Conservation (phyloP, 2,888 invertebrate genomes). For the Diaprepes abbreviatus region DNA sequence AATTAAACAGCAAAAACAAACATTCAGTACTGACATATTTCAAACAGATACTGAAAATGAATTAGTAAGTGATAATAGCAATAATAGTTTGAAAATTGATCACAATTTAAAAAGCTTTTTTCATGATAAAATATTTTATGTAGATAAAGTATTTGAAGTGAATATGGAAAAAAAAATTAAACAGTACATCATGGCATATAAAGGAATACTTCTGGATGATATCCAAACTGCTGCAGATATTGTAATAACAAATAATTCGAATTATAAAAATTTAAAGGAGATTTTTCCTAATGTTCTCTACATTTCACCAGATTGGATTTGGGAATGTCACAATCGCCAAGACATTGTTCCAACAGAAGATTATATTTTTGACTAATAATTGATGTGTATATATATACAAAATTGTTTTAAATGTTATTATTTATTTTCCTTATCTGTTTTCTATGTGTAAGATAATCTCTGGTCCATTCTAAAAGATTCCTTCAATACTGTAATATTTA, state of each 20-base stretch:
- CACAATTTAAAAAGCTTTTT: constrained; percentile 68
- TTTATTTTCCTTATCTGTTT: too few species aligned
- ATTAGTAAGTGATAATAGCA: background rate
- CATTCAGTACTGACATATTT: constrained; percentile 10
- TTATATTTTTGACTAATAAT: constrained; percentile 39
- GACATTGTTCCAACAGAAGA: constrained; percentile 55
- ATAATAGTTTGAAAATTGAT: constrained; percentile 30
- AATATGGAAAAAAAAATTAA: constrained; percentile 61
- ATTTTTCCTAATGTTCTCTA: constrained; percentile 58
- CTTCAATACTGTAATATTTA: too few species aligned
- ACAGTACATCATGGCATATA: constrained; percentile 75
- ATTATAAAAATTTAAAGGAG: constrained; percentile 55
- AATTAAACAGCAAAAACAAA: constrained; percentile 52
- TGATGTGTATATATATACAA: too few species aligned
- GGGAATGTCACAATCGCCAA: constrained; percentile 71
- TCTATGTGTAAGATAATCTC: too few species aligned
- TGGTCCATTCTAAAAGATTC: too few species aligned
- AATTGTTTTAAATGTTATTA: too few species aligned
- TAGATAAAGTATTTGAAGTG: constrained; percentile 65
- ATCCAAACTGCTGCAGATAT: constrained; percentile 58
- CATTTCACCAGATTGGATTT: constrained; percentile 74
- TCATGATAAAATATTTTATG: constrained; percentile 68
- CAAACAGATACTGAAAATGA: constrained; percentile 41
- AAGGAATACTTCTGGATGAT: constrained; percentile 68
- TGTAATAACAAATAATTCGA: constrained; percentile 58